Conservation (phyloP, 2,113 vertebrate genomes). For the Rutilus rutilus region DNA sequence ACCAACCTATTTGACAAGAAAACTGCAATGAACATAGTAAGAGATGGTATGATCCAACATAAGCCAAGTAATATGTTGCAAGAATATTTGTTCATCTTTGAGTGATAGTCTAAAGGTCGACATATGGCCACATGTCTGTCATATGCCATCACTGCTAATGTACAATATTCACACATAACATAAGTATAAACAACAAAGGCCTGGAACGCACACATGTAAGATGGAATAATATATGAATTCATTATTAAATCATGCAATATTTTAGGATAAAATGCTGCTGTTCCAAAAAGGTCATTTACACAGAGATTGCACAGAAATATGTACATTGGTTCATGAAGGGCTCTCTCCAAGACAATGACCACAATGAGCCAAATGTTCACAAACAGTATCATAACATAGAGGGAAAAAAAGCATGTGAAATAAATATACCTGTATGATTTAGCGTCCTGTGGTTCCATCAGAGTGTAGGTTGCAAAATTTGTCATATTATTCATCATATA, state of each 20-base stretch:
- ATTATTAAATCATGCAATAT: constrained; percentile 11
- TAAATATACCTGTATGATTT: constrained; percentile 8
- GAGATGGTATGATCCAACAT: not conserved
- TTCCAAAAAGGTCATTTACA: constrained; percentile 35
- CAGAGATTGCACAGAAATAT: constrained; percentile 49
- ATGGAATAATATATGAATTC: constrained; percentile 28
- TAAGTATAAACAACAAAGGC: constrained; percentile 32
- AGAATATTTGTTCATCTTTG: not conserved
- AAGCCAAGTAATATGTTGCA: not conserved
- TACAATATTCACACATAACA: constrained; percentile 37
- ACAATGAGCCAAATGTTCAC: constrained; percentile 13
- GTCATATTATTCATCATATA: constrained; percentile 13
- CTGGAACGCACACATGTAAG: constrained; percentile 27
- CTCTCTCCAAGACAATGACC: constrained; percentile 29
- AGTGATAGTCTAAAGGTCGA: constrained; percentile 35
- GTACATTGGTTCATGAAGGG: constrained; percentile 52
- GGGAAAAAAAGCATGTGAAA: constrained; percentile 14
- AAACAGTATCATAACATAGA: constrained; percentile 17
- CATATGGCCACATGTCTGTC: constrained; percentile 44
- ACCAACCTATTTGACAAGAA: not conserved
- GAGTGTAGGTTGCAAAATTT: not conserved
- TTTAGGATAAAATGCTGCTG: constrained; percentile 45
- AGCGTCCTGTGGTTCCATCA: constrained; percentile 19
- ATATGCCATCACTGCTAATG: not conserved
- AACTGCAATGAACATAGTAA: not conserved